phyloP scores from a whole-genome alignment of 1,140 invertebrate genomes.

The Ceratina calcarata region DNA sequence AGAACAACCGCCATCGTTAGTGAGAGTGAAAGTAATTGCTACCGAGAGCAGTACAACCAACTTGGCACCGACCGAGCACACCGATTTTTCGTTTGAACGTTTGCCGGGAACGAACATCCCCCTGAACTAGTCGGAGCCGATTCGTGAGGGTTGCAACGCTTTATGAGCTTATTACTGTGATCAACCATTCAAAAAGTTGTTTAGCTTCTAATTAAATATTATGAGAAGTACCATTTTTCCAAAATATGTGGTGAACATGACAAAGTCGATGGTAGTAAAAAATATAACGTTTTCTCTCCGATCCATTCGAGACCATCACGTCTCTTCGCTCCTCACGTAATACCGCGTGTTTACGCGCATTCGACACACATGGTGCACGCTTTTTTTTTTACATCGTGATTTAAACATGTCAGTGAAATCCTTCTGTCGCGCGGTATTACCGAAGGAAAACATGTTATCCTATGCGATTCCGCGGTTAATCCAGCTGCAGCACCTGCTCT shows the following conservation, averaged over 20 bases:
- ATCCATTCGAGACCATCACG: no score
- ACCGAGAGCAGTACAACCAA: conserved; percentile 5
- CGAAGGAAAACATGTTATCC: conserved; percentile 46
- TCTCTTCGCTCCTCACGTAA: neutral
- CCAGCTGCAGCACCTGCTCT: conserved; percentile 45
- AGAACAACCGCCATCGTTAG: conserved; percentile 48
- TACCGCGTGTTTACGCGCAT: conserved; percentile 32
- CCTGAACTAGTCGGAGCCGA: neutral
- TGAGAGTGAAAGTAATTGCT: conserved; percentile 42
- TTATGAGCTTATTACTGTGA: neutral
- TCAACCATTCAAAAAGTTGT: no score
- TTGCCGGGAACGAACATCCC: neutral
- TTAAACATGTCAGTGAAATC: conserved; percentile 48
- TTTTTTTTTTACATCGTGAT: conserved; percentile 12
- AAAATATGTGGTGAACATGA: no score
- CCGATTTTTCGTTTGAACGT: conserved; percentile 3
- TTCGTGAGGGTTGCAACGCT: neutral
- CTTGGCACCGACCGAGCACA: neutral
- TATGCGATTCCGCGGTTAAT: conserved; percentile 51
- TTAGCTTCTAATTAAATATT: no score
- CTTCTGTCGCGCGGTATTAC: conserved; percentile 40
- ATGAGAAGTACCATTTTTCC: no score
- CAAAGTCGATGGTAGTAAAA: no score
- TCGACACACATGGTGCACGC: neutral
- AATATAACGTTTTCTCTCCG: no score